Evolutionary conservation across 2,797 vertebrate genomes (phyloP), one percentile per base, ranked within the genome.

Genomic region (Malacoctenus gilli): DNA sequence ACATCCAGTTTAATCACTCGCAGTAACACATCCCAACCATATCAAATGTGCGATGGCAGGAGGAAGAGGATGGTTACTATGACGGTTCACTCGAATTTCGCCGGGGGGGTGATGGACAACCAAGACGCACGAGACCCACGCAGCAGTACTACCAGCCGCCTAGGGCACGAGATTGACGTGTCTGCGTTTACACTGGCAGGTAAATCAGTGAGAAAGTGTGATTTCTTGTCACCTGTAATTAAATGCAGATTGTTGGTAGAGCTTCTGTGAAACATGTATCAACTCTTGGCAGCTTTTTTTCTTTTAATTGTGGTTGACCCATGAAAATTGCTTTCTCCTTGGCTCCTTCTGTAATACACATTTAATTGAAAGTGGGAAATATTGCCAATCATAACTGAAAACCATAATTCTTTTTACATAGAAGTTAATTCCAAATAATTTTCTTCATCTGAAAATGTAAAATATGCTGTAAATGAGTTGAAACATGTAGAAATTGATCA

Each of bases 61-160:
- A 98, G 91, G 97, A 98, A 66, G 96, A 98, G 53, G 95, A 97
- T 62, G 86, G 93, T 28, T 98, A 95, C 50, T 96, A 96, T 64
- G 95, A 97, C 87, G 91, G 83, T 75, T 96, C 96, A 46, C 84
- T 98, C 62, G 97, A 98, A 83, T 99, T 96, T 84, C 94, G 95
- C 15, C 92, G 93, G 75, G 96, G 96, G 65, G 96, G 96, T 53
- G 96, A 98, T 32, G 97, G 96, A 61, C 95, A 99, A 72, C 95
- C 95, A 13, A 89, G 95, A 54, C 88, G 95, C 34, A 92, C 95
- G 8, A 88, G 96, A 80, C 97, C 97, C 19, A 98, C 97, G 18
- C 95, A 98, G 75, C 95, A 96, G 79, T 98, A 97, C 89, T 99
- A 98, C 87, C 96, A 98, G 64, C 96, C 96, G 1, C 97, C 97